These are phyloP conservation scores for Procambarus virginalis DNA, from an alignment of 1,140 invertebrate genomes.

Conservation along the genomic window DNA sequence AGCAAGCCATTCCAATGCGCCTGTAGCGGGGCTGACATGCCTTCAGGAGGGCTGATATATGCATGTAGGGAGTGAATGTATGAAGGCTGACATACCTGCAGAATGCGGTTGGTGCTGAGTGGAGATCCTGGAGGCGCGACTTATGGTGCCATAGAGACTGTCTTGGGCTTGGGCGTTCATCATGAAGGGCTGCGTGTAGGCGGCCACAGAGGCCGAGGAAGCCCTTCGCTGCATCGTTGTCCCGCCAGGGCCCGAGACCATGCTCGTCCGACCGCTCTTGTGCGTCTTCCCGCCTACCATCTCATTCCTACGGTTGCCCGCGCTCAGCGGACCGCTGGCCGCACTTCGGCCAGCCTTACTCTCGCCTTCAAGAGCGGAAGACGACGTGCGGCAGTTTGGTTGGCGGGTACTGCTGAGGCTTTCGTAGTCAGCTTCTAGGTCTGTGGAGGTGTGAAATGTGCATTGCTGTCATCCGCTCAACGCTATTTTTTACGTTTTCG, in stretches of 20 bases:
- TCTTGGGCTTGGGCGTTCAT: conserved; percentile 1
- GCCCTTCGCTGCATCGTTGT: background rate
- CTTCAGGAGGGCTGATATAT: too few species aligned
- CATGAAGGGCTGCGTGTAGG: conserved; percentile 43
- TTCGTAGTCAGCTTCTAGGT: background rate
- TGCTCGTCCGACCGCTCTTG: background rate
- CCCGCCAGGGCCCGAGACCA: background rate
- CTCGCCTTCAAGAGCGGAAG: background rate
- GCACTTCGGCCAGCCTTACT: background rate
- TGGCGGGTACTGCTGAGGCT: background rate
- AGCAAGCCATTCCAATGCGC: too few species aligned
- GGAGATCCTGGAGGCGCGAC: background rate
- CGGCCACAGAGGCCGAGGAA: conserved; percentile 39
- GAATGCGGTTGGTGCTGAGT: background rate
- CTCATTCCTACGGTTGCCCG: background rate
- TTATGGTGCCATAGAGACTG: conserved; percentile 38
- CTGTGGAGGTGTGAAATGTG: background rate
- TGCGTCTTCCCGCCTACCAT: background rate
- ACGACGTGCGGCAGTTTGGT: background rate
- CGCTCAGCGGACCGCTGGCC: background rate
- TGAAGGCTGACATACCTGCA: background rate
- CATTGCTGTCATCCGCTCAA: too few species aligned
- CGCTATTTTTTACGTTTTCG: too few species aligned
- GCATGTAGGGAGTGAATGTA: too few species aligned
- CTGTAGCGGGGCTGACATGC: too few species aligned